Conservation (phyloP, 2,888 invertebrate genomes). For the Nemapogon koenigi region DNA sequence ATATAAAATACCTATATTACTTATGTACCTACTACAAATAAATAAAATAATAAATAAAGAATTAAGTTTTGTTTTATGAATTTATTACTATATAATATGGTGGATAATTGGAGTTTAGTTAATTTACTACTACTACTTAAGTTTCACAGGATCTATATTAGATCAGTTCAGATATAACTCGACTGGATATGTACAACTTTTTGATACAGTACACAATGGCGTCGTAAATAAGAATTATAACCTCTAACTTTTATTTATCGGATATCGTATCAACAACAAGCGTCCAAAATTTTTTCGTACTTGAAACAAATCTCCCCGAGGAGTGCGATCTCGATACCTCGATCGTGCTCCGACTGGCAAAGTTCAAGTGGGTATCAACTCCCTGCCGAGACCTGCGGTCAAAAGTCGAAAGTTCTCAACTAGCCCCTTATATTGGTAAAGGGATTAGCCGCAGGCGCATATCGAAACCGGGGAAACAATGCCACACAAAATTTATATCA, state of each 20-base stretch:
- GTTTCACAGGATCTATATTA: too few relatives aligned
- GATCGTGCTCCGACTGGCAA: conserved; percentile 7
- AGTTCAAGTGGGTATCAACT: conserved; percentile 8
- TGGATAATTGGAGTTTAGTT: too few relatives aligned
- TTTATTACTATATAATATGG: too few relatives aligned
- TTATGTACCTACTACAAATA: too few relatives aligned
- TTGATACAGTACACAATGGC: conserved; percentile 4
- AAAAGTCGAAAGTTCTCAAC: conserved; percentile 7
- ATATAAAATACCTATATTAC: too few relatives aligned
- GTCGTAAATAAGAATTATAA: conserved; percentile 4
- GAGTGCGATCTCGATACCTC: conserved; percentile 5
- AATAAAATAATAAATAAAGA: too few relatives aligned
- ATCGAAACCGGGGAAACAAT: background rate
- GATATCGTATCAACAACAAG: conserved; percentile 7
- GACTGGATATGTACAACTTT: too few relatives aligned
- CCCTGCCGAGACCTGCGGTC: conserved; percentile 4
- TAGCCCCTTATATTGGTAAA: conserved; percentile 3
- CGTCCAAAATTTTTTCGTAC: conserved; percentile 4
- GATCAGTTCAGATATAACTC: too few relatives aligned
- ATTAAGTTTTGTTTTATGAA: too few relatives aligned
- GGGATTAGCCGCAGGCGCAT: conserved; percentile 7
- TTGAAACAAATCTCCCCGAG: conserved; percentile 3
- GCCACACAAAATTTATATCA: background rate
- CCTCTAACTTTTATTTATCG: conserved; percentile 8
- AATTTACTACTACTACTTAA: too few relatives aligned